A percentile compares a stretch with the other conserved stretches of the same genome.
phyloP scores from a whole-genome alignment of 2,113 vertebrate genomes.

The Dermatemys mawii region DNA sequence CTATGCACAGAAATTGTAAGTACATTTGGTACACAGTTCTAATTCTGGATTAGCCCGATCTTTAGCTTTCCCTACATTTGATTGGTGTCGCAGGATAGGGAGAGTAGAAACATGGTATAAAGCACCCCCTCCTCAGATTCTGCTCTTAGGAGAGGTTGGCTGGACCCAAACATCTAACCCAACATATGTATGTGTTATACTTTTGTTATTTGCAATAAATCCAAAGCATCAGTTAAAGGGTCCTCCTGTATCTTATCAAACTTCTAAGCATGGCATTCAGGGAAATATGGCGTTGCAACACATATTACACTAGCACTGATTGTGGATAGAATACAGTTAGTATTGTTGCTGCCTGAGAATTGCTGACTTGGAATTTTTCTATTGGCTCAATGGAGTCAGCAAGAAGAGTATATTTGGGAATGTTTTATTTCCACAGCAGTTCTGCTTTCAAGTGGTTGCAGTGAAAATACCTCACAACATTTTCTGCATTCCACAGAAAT shows the following conservation, averaged over 20 bases:
- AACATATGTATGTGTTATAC: neutral
- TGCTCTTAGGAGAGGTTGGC: neutral
- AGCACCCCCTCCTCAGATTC: neutral
- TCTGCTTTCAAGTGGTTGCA: conserved; percentile 54
- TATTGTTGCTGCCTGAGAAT: conserved; percentile 31
- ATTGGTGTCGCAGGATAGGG: neutral
- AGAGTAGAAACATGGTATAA: neutral
- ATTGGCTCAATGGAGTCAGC: conserved; percentile 52
- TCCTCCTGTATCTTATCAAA: conserved; percentile 9
- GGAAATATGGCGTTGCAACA: neutral
- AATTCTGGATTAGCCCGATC: neutral
- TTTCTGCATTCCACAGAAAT: conserved; percentile 47
- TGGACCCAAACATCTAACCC: neutral
- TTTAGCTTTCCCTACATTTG: neutral
- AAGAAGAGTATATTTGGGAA: neutral
- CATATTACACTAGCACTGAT: conserved; percentile 34
- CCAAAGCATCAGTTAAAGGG: neutral
- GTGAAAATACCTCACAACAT: conserved; percentile 44
- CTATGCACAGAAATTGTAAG: conserved; percentile 17
- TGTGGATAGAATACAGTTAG: neutral
- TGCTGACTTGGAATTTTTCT: conserved; percentile 26
- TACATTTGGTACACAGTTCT: neutral
- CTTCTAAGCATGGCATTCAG: neutral
- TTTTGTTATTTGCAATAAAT: conserved; percentile 16
- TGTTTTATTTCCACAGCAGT: conserved; percentile 36